Conservation (phyloP, 2,888 invertebrate species). For the Salpingus planirostris region DNA sequence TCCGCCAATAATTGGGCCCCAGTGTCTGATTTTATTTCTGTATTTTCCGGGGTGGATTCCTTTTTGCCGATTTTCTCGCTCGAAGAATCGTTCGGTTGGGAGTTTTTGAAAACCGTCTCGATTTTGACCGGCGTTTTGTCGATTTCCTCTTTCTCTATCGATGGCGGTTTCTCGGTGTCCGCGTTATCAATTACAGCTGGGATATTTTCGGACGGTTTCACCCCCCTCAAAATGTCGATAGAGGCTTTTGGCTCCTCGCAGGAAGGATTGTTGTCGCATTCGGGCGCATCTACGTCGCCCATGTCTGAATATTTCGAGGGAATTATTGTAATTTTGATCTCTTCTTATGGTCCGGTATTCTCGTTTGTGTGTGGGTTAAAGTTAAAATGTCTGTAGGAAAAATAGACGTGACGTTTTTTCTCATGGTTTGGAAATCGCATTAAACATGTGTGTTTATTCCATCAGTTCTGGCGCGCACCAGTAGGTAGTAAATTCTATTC, state of each 20-base stretch:
- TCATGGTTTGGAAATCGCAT: slow-evolving; percentile 6
- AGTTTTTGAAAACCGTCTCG: slow-evolving; percentile 22
- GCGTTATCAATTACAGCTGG: slow-evolving; percentile 3
- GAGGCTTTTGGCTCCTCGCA: slow-evolving; percentile 6
- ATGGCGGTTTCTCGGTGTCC: neutral
- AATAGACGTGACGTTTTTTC: too few relatives aligned
- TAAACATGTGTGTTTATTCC: too few relatives aligned
- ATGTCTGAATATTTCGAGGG: slow-evolving; percentile 12
- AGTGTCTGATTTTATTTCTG: neutral
- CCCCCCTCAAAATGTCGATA: slow-evolving; percentile 12
- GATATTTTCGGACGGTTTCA: slow-evolving; percentile 15
- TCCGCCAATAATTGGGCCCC: neutral
- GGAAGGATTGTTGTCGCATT: slow-evolving; percentile 4
- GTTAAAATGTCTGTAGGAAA: too few relatives aligned
- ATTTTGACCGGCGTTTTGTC: slow-evolving; percentile 5
- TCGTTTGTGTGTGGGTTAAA: too few relatives aligned
- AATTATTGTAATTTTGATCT: too few relatives aligned
- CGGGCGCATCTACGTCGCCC: too few relatives aligned
- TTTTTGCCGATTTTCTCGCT: slow-evolving; percentile 1
- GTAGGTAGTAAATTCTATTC: too few relatives aligned
- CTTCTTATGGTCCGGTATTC: too few relatives aligned
- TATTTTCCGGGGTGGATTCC: neutral
- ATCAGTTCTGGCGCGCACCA: too few relatives aligned
- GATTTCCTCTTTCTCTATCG: neutral
- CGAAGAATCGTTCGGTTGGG: slow-evolving; percentile 3